These are phyloP conservation scores for Tylochromis polylepis DNA, from an alignment of 2,113 vertebrate species.

Conservation along the genomic window DNA sequence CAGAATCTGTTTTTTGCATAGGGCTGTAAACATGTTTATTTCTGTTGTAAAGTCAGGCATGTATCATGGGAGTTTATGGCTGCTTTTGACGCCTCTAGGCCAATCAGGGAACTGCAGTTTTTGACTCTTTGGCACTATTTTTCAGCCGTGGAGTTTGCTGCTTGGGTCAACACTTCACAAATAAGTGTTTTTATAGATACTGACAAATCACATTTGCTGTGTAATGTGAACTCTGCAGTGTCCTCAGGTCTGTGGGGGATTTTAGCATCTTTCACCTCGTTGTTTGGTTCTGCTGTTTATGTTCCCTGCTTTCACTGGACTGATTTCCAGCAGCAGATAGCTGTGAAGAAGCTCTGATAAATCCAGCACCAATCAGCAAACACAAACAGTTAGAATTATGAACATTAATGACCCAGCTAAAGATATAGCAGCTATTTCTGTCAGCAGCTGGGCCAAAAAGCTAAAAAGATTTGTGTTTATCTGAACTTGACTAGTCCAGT, in stretches of 20 bases:
- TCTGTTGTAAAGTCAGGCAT: no score
- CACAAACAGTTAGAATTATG: not conserved
- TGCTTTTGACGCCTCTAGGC: no score
- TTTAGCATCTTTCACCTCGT: not conserved
- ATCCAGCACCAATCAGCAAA: not conserved
- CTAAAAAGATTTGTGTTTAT: not conserved
- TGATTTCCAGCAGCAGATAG: not conserved
- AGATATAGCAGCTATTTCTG: not conserved
- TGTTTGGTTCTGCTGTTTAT: not conserved
- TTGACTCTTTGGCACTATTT: no score
- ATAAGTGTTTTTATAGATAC: not conserved
- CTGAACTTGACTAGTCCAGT: not conserved
- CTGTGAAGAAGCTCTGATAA: not conserved
- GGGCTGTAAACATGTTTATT: no score
- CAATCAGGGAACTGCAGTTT: no score
- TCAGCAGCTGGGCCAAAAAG: not conserved
- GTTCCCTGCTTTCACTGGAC: not conserved
- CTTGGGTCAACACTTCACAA: not conserved
- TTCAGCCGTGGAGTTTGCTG: no score
- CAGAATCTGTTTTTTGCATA: no score
- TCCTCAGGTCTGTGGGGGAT: not conserved
- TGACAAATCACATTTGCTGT: not conserved
- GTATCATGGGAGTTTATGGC: no score
- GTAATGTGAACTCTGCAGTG: not conserved
- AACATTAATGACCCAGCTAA: not conserved